Evolutionary conservation across 2,113 vertebrate genomes (phyloP).

Genomic region (Brienomyrus brachyistius): DNA sequence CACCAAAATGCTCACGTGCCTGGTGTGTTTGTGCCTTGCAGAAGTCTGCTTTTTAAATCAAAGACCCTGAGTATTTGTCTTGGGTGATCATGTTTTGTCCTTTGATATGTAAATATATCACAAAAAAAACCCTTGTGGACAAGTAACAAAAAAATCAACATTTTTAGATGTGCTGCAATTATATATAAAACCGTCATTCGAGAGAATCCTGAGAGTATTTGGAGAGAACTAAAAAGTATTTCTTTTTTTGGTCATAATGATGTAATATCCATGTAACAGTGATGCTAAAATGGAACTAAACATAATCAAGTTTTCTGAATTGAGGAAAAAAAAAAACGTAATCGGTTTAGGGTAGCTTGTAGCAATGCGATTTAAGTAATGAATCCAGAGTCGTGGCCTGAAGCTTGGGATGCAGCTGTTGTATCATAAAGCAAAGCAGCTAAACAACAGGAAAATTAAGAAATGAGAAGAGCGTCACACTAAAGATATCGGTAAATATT

Average conservation of each 20-base stretch:
- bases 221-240: neutral
- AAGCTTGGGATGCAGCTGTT: neutral
- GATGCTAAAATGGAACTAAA: conserved; percentile 9
- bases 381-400: neutral
- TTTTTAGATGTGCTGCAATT: conserved; percentile 1
- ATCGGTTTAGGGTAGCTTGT: neutral
- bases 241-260: neutral
- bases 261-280: conserved; percentile 10
- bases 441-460: neutral
- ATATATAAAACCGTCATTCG: neutral
- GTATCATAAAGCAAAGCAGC: neutral
- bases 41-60: neutral
- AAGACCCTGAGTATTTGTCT: neutral
- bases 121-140: neutral
- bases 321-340: neutral
- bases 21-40: neutral
- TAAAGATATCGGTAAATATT: neutral
- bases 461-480: neutral
- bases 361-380: neutral
- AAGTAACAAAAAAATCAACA: neutral
- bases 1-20: neutral
- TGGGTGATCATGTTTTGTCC: neutral
- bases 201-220: neutral
- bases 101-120: neutral
- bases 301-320: neutral